phyloP scores from a whole-genome alignment of 1,140 invertebrate species.

The Notospermus geniculatus region DNA sequence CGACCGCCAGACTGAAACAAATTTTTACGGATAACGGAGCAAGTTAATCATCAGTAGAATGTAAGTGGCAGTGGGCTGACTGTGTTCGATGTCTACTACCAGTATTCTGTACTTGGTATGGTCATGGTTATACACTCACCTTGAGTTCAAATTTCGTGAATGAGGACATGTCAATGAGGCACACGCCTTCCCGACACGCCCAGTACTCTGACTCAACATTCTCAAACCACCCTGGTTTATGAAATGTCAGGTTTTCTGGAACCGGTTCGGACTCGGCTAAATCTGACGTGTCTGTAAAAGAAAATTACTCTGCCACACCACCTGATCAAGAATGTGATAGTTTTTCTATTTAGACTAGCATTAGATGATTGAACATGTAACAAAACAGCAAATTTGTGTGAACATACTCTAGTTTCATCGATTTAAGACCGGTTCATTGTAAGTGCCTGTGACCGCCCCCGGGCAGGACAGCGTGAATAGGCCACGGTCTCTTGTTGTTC shows the following conservation, averaged over 20 bases:
- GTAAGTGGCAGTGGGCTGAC: too few species aligned
- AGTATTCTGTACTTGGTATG: too few species aligned
- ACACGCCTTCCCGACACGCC: conserved; percentile 89
- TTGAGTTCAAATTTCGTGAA: conserved; percentile 96
- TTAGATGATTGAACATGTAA: too few species aligned
- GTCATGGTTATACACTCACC: conserved; percentile 60
- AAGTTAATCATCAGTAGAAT: conserved; percentile 1
- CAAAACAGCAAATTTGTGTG: too few species aligned
- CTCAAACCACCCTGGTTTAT: conserved; percentile 92
- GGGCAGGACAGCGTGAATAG: too few species aligned
- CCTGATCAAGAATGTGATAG: conserved; percentile 3
- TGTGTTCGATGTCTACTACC: too few species aligned
- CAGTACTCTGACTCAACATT: conserved; percentile 84
- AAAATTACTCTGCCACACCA: background rate
- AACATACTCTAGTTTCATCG: too few species aligned
- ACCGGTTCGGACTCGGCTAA: background rate
- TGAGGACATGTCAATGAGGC: conserved; percentile 94
- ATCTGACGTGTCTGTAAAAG: background rate
- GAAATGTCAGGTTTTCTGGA: conserved; percentile 31
- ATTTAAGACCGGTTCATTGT: too few species aligned
- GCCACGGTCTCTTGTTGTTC: too few species aligned
- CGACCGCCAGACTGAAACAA: conserved; percentile 60
- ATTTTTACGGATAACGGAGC: background rate
- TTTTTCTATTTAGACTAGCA: too few species aligned
- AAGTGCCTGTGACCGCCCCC: too few species aligned